Evolutionary conservation across 2,888 invertebrate genomes (phyloP), one percentile per base, ranked within the genome.

Genomic region (Acheta domesticus): DNA sequence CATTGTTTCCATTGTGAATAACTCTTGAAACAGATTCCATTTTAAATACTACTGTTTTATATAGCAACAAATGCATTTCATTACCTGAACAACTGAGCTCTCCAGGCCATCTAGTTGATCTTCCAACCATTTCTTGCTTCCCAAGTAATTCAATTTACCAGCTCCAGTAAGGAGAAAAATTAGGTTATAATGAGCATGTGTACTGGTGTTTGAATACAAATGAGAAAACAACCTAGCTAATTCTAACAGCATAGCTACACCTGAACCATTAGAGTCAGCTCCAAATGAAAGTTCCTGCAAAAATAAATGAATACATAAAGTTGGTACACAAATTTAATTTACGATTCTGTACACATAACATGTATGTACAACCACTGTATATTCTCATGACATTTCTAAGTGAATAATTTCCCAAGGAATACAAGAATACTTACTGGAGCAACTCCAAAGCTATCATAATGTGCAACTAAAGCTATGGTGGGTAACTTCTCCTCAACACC

Each of bases 71-170:
- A 62, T 62, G n/a, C n/a, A 19, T 62, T 62, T 62, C 16, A 80
- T 84, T 86, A 95, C 96, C 90, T 94, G 95, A 82, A 93, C 88
- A 77, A 92, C 85, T 2, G 92, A 90, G 76, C 91, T 91, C 83
- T 94, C 93, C 20, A 91, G 86, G 0, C 91, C 92, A 85, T 99
- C 98, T 81, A 96, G 86, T 85, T 96, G 95, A 85, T 97, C 96
- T 85, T 98, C 97, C 19, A 99, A 89, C 96, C 97, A 99, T 85
- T 96, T 96, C 87, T 98, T 97, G 75, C 95, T 93, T 0, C 98
- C 97, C 86, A 96, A 95, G 86, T 96, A 99, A 89, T 98, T 99
- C 74, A 94, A 90, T 86, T 96, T 94, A 5, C 99, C 99, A 75
- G 94, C 95, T 23, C 97, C 97, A 49, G 96, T 92, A 79, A 98